phyloP scores from a whole-genome alignment of 2,113 vertebrate species.

The Campylorhamphus procurvoides region DNA sequence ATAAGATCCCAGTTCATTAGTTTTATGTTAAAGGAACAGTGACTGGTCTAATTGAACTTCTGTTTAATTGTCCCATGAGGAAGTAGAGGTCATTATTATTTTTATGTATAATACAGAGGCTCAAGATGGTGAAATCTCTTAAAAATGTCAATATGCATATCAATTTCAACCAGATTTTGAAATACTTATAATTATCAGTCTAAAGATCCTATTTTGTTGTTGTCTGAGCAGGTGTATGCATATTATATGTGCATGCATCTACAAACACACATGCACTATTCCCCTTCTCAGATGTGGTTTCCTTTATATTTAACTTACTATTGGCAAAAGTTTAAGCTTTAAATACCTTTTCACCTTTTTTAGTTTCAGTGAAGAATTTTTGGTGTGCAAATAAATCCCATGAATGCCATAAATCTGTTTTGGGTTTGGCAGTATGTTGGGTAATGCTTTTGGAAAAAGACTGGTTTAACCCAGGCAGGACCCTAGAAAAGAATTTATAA shows the following conservation, averaged over 20 bases:
- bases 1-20: background rate
- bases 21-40: background rate
- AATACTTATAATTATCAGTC: background rate
- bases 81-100: background rate
- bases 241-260: background rate
- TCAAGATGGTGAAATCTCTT: background rate
- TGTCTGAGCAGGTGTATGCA: background rate
- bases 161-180: background rate
- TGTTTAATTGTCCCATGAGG: background rate
- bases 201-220: background rate
- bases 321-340: background rate
- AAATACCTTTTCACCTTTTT: background rate
- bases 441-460: background rate
- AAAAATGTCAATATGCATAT: background rate
- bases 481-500: background rate
- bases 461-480: background rate
- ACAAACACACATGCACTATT: background rate
- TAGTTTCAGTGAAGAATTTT: background rate
- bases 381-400: background rate
- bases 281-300: background rate
- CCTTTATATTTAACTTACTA: background rate
- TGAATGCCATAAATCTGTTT: background rate
- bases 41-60: background rate
- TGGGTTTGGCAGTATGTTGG: background rate
- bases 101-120: background rate